Evolutionary conservation across 2,113 vertebrate species (phyloP), one percentile per base, ranked within the genome.

Genomic region (Sporophila hypoxantha): DNA sequence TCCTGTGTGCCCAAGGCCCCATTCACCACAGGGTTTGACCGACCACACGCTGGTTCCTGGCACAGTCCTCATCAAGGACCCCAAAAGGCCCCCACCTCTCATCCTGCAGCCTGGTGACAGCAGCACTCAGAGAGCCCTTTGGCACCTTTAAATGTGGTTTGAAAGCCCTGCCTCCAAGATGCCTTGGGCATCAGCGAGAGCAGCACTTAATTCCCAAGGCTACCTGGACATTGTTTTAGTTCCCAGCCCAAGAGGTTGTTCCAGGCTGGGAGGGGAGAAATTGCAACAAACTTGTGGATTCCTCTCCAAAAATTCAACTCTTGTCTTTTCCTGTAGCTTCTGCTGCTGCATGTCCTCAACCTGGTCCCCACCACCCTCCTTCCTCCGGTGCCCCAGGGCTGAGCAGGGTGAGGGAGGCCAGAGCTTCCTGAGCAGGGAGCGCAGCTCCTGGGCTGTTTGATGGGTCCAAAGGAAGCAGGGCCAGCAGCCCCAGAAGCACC

Each of bases 21-120:
- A 3, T 3, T 41, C 9, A 17, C 30, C 9, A 7, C 4, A 8
- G 15, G 39, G 20, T 41, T 67, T 65, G 25, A 15, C n/a, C 39
- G n/a, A 67, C 23, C 26, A 23, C 17, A 46, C n/a, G 21, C 41
- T 10, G 34, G 61, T 22, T 62, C 56, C 32, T 36, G 36, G 49
- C n/a, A 12, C 42, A 52, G 56, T 44, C 13, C 22, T 46, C 62
- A 25, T 5, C 10, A 27, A 17, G 20, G 3, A 68, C 11, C 12
- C 32, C 5, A 14, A 12, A 65, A 21, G 0, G 2, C 59, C 5
- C 34, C 22, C 39, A 8, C 2, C 22, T 12, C 64, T 8, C 1
- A 9, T 21, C 12, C 20, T 57, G 50, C 32, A 66, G 34, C 39
- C 39, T 3, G 0, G 14, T 25, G 60, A 59, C 75, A 66, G 47